phyloP scores from a whole-genome alignment of 2,797 vertebrate genomes.

The Gorsachius magnificus region DNA sequence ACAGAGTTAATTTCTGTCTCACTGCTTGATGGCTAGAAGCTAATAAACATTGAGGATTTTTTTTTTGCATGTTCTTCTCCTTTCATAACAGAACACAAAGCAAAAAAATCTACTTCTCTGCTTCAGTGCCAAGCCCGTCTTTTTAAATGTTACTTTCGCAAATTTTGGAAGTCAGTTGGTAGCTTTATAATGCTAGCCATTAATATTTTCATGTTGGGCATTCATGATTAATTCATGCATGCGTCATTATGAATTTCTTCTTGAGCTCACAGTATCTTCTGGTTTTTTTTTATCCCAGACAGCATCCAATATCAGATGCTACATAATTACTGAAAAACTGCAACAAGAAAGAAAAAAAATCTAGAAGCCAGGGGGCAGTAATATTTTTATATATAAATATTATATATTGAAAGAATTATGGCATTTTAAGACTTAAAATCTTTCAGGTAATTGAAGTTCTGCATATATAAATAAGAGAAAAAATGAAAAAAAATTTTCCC shows the following conservation, averaged over 20 bases:
- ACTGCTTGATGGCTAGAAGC: not conserved
- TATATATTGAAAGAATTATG: not conserved
- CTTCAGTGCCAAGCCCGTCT: not conserved
- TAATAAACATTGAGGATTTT: not conserved
- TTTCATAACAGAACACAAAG: not conserved
- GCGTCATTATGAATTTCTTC: not conserved
- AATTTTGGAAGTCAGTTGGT: not conserved
- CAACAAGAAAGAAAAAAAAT: not conserved
- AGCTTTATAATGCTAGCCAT: not conserved
- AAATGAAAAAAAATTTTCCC: accelerated
- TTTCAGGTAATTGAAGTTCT: not conserved
- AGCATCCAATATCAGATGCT: not conserved
- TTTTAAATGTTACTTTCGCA: not conserved
- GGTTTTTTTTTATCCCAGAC: not conserved
- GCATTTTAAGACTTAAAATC: not conserved
- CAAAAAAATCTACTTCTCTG: not conserved
- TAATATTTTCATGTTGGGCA: not conserved
- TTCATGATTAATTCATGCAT: no score
- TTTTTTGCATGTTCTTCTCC: not conserved
- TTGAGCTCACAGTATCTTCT: not conserved
- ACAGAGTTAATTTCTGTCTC: not conserved
- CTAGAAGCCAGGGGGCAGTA: not conserved
- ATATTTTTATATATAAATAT: not conserved
- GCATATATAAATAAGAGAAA: not conserved
- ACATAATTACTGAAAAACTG: not conserved